These are phyloP conservation scores for Atrina japonica DNA, from an alignment of 2,888 invertebrate genomes.

Conservation along the genomic window DNA sequence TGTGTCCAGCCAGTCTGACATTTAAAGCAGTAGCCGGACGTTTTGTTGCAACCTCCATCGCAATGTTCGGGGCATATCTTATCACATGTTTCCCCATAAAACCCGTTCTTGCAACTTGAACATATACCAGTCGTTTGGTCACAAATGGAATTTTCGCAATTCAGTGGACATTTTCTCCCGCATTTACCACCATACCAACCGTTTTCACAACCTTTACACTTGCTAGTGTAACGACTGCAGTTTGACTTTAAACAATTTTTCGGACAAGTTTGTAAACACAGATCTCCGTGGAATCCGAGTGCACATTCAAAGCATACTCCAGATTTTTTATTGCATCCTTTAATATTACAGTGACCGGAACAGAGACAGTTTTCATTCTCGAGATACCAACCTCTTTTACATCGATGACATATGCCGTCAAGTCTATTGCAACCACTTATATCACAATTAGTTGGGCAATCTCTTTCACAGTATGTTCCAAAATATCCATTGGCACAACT, in stretches of 20 bases:
- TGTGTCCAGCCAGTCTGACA: slow-evolving; percentile 26
- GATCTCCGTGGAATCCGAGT: slow-evolving; percentile 25
- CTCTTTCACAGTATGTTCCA: slow-evolving; percentile 41
- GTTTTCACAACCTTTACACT: slow-evolving; percentile 46
- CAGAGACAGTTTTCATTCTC: slow-evolving; percentile 40
- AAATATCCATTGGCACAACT: slow-evolving; percentile 45
- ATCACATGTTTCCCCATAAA: slow-evolving; percentile 53
- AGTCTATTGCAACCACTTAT: slow-evolving; percentile 16
- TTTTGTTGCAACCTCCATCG: background rate
- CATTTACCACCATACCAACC: slow-evolving; percentile 42
- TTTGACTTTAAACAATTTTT: slow-evolving; percentile 38
- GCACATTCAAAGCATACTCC: slow-evolving; percentile 44
- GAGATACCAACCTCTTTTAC: slow-evolving; percentile 50
- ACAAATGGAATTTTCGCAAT: slow-evolving; percentile 5
- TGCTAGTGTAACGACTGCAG: slow-evolving; percentile 46
- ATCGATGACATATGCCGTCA: slow-evolving; percentile 27
- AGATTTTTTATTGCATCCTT: slow-evolving; percentile 40
- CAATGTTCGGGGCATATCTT: slow-evolving; percentile 39
- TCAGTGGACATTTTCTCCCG: slow-evolving; percentile 9
- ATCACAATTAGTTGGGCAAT: slow-evolving; percentile 49
- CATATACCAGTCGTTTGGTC: slow-evolving; percentile 39
- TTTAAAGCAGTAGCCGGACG: slow-evolving; percentile 16
- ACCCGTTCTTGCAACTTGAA: slow-evolving; percentile 44
- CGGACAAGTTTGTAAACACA: slow-evolving; percentile 36
- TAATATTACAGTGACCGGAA: slow-evolving; percentile 47